phyloP scores from a whole-genome alignment of 2,888 invertebrate species.

The Arrhopalites spinosus region DNA sequence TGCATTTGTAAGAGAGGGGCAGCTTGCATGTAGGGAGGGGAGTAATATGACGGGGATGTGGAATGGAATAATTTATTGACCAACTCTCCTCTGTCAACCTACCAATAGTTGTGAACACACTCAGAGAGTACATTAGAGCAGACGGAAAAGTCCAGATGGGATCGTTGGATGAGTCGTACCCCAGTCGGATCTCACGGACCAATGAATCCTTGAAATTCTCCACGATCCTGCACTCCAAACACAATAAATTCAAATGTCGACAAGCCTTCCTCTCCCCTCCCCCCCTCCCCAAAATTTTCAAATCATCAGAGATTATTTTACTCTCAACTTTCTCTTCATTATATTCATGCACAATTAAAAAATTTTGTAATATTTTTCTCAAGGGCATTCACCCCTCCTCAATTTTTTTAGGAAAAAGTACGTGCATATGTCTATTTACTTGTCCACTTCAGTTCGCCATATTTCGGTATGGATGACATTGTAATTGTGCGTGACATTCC shows the following conservation, averaged over 20 bases:
- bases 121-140: conserved; percentile 58
- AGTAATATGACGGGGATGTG: conserved; percentile 36
- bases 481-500: conserved; percentile 57
- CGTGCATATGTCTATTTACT: too few species aligned
- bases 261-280: too few species aligned
- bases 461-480: conserved; percentile 56
- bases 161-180: conserved; percentile 39
- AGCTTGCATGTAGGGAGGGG: conserved; percentile 6
- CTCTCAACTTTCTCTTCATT: too few species aligned
- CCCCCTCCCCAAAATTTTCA: too few species aligned
- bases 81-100: conserved; percentile 35
- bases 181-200: conserved; percentile 53
- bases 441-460: conserved; percentile 52
- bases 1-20: not conserved
- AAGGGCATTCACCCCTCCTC: too few species aligned
- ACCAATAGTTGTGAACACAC: conserved; percentile 58
- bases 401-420: too few species aligned
- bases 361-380: too few species aligned
- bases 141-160: conserved; percentile 58
- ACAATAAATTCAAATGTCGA: too few species aligned
- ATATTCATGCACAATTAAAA: too few species aligned
- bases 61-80: conserved; percentile 46
- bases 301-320: too few species aligned
- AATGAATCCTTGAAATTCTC: conserved; percentile 52
- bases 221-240: conserved; percentile 44